Conservation (phyloP, 2,113 vertebrate species). For the Egretta garzetta region DNA sequence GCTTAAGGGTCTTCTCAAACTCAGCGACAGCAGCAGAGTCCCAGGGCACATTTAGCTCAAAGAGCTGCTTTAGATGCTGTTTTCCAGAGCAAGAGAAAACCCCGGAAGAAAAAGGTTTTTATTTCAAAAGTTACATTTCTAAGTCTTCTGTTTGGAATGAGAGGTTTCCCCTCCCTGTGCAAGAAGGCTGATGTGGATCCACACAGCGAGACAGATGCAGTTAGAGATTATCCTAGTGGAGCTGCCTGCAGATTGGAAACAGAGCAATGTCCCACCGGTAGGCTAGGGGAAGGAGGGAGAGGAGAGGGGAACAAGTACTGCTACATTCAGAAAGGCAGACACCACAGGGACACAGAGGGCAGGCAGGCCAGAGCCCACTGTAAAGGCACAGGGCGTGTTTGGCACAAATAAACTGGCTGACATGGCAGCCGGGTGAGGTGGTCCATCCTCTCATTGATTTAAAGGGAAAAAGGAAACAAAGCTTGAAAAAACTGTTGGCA, state of each 20-base stretch:
- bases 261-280: fast-evolving
- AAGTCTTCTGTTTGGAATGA: neutral
- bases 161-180: neutral
- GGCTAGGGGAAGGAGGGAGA: neutral
- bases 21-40: neutral
- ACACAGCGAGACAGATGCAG: neutral
- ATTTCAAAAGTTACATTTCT: neutral
- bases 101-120: neutral
- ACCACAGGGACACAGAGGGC: neutral
- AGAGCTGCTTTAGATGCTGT: neutral
- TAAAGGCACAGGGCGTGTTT: constrained; percentile 11
- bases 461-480: neutral
- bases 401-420: neutral
- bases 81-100: neutral
- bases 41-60: neutral
- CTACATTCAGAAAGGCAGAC: neutral
- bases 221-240: neutral
- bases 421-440: neutral
- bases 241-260: neutral
- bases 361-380: neutral
- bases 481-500: neutral
- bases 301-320: neutral
- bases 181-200: neutral
- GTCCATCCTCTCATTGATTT: neutral
- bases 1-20: neutral